Base-by-base conservation (phyloP, 2,888 invertebrate genomes). In the Ennomos quercinarius region DNA sequence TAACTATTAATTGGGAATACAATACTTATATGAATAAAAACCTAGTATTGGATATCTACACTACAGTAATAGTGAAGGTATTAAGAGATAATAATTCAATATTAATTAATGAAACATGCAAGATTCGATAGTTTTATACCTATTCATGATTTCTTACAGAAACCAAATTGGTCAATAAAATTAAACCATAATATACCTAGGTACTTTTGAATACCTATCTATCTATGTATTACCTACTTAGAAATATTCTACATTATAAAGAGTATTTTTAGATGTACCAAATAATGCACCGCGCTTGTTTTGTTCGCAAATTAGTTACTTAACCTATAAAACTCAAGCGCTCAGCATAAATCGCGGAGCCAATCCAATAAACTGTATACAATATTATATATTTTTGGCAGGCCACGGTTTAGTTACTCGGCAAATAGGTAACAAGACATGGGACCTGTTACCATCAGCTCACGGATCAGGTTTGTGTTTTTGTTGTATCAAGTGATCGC, bases 401-500 rank as follows among this genome's bases (percentile, higher is more conserved):
- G 53, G 49, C 46, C 38, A 44, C 17, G 34, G 12, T 43, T 35
- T 40, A 40, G 36, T 11, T 37, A 27, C 36, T 36, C 40, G 10
- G 27, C 11, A 34, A 10, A 10, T 34, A n/a, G n/a, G n/a, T 8
- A 43, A 34, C 34, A 43, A 17, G 17, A 0, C 4, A 11, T 12
- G 38, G n/a, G 2, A n/a, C 11, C 47, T 38, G 39, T 9, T 40
- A 1, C 8, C 4, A n/a, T 13, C 35, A 3, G 13, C 11, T 52
- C 44, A 52, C 12, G 52, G 13, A 8, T 34, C 13, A 0, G 35
- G 13, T 27, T 59, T 38, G 41, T 39, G 41, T 34, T 59, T 61
- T 9, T 57, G 40, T n/a, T 35, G 44, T 10, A 60, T 35, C 48
- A 71, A 59, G 52, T 64, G 49, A 10, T 62, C 57, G 38, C 71